These are phyloP conservation scores for Hyperoplus lanceolatus DNA, from an alignment of 2,797 vertebrate species.

Conservation along the genomic window DNA sequence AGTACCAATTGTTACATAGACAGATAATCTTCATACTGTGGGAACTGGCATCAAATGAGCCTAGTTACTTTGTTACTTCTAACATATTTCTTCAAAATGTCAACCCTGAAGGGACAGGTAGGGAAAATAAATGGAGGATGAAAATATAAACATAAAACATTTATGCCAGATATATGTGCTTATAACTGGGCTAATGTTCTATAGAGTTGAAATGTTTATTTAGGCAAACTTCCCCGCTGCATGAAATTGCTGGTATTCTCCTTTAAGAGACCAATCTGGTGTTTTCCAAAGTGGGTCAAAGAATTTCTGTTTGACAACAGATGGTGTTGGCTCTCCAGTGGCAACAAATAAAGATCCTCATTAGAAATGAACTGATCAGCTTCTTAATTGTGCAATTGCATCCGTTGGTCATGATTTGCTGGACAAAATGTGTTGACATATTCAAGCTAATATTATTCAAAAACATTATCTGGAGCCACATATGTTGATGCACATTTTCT, in stretches of 20 bases:
- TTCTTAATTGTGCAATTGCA: conserved; percentile 58
- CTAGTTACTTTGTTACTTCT: conserved; percentile 15
- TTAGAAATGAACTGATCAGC: conserved; percentile 60
- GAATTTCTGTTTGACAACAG: conserved; percentile 74
- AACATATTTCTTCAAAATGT: conserved; percentile 22
- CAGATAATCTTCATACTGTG: neutral
- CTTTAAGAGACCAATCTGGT: conserved; percentile 54
- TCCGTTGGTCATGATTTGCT: conserved; percentile 53
- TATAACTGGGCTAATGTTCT: conserved; percentile 34
- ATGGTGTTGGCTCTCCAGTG: conserved; percentile 76
- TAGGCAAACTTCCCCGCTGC: conserved; percentile 31
- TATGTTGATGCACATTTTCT: conserved; percentile 2
- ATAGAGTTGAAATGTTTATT: conserved; percentile 36
- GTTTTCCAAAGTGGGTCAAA: conserved; percentile 77
- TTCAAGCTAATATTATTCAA: conserved; percentile 16
- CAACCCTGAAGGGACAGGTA: conserved; percentile 19
- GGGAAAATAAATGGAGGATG: neutral
- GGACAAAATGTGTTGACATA: conserved; percentile 28
- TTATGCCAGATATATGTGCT: neutral
- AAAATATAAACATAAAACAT: too few species aligned
- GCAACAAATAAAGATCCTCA: conserved; percentile 76
- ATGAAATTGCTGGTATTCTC: conserved; percentile 40
- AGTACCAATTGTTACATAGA: neutral
- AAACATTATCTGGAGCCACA: conserved; percentile 22
- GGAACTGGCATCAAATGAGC: neutral